Evolutionary conservation across 1,140 invertebrate species (phyloP).

Genomic region (Pogonus chalceus): DNA sequence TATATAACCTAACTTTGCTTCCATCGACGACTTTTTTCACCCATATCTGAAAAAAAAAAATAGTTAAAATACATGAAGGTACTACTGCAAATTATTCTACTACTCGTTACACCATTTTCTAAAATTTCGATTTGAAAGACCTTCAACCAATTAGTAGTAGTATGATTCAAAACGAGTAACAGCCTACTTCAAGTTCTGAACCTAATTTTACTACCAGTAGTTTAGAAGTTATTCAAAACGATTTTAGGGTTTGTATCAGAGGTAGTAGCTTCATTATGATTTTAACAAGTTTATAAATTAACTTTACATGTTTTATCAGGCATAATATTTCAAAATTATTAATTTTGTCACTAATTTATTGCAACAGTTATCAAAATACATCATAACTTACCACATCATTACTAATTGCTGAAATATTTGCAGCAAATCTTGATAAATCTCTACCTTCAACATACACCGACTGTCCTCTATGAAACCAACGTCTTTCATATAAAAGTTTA

Average conservation of each 20-base stretch:
- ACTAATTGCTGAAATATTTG: slow-evolving; percentile 79
- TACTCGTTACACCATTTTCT: slow-evolving; percentile 1
- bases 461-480: slow-evolving; percentile 92
- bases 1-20: slow-evolving; percentile 71
- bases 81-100: slow-evolving; percentile 12
- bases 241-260: too few relatives aligned
- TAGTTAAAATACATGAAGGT: slow-evolving; percentile 11
- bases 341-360: not conserved
- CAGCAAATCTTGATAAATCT: slow-evolving; percentile 70
- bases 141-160: too few relatives aligned
- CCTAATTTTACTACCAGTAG: too few relatives aligned
- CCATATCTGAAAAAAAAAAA: slow-evolving; percentile 62
- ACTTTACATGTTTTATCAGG: slow-evolving; percentile 12
- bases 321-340: slow-evolving; percentile 11
- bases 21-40: slow-evolving; percentile 77
- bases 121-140: too few relatives aligned
- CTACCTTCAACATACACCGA: slow-evolving; percentile 84
- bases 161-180: slow-evolving; percentile 3
- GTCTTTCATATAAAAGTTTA: slow-evolving; percentile 83
- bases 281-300: too few relatives aligned
- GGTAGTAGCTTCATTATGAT: too few relatives aligned
- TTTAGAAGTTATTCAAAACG: too few relatives aligned
- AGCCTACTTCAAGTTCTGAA: slow-evolving; percentile 11
- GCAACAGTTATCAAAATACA: not conserved
- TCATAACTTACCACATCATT: slow-evolving; percentile 66